These are phyloP conservation scores for Ametastegia equiseti DNA, from an alignment of 2,888 invertebrate species.

Conservation along the genomic window DNA sequence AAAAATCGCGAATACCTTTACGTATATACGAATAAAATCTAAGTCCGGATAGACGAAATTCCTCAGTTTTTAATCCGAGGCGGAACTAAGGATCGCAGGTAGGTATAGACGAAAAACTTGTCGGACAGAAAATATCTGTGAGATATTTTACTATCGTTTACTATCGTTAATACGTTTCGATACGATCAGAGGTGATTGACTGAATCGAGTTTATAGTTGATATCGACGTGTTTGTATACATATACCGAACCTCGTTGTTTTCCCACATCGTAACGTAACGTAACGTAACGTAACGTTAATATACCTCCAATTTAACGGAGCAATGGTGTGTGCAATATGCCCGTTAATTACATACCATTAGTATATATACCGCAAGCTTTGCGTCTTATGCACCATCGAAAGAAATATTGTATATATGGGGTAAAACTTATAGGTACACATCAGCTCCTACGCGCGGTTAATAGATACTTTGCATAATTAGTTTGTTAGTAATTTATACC, in stretches of 20 bases:
- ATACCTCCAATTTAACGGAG: conserved; percentile 1
- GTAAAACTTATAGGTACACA: neutral
- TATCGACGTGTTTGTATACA: neutral
- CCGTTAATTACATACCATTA: conserved; percentile 19
- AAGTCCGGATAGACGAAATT: neutral
- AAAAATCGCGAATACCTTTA: too few species aligned
- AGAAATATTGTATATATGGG: neutral
- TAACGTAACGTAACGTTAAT: neutral
- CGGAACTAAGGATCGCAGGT: neutral
- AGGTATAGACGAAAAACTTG: neutral
- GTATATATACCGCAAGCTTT: conserved; percentile 2
- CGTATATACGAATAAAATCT: too few species aligned
- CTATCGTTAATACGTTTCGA: too few species aligned
- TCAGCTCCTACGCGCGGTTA: neutral
- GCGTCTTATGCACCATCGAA: neutral
- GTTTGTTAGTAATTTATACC: conserved; percentile 28
- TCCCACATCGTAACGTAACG: conserved; percentile 22
- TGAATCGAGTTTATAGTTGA: neutral
- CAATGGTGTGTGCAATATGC: conserved; percentile 25
- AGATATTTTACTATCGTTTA: too few species aligned
- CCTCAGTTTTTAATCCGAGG: neutral
- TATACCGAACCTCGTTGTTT: neutral
- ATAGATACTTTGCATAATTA: conserved; percentile 42
- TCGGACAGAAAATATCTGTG: too few species aligned
- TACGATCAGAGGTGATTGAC: neutral